These are phyloP conservation scores for Myripristis jacobus DNA, from an alignment of 2,797 vertebrate genomes.

Conservation along the genomic window DNA sequence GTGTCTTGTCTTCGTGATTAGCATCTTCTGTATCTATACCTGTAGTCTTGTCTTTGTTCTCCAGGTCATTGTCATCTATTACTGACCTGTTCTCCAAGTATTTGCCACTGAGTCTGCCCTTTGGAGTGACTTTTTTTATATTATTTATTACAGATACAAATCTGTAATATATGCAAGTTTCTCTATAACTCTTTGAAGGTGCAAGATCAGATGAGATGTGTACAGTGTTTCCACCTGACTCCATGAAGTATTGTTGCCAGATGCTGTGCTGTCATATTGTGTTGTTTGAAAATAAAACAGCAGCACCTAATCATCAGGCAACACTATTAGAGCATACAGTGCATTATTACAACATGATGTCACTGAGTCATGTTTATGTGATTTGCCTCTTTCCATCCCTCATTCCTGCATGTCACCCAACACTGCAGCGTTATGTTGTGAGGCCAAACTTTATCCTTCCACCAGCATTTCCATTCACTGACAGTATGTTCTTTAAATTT, in stretches of 20 bases:
- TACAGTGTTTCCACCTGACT: background rate
- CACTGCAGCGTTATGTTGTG: conserved; percentile 3
- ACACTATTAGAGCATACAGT: conserved; percentile 2
- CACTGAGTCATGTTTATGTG: conserved; percentile 17
- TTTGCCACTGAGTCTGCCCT: too few species aligned
- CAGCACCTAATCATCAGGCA: background rate
- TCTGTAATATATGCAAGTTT: too few species aligned
- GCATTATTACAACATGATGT: background rate
- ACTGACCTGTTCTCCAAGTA: too few species aligned
- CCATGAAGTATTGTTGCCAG: background rate
- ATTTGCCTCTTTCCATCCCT: background rate
- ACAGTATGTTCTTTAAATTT: background rate
- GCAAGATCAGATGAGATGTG: background rate
- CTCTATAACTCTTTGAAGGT: too few species aligned
- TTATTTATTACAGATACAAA: background rate
- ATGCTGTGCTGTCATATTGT: background rate
- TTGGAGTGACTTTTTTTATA: background rate
- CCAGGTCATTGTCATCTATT: too few species aligned
- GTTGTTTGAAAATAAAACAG: conserved; percentile 3
- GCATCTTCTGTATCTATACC: too few species aligned
- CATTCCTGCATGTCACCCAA: conserved; percentile 4
- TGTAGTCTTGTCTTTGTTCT: too few species aligned
- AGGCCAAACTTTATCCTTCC: conserved; percentile 25
- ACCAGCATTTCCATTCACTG: background rate
- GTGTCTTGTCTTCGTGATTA: too few species aligned